Evolutionary conservation across 2,797 vertebrate genomes (phyloP), one percentile per base, ranked within the genome.

Genomic region (Chrosomus eos): DNA sequence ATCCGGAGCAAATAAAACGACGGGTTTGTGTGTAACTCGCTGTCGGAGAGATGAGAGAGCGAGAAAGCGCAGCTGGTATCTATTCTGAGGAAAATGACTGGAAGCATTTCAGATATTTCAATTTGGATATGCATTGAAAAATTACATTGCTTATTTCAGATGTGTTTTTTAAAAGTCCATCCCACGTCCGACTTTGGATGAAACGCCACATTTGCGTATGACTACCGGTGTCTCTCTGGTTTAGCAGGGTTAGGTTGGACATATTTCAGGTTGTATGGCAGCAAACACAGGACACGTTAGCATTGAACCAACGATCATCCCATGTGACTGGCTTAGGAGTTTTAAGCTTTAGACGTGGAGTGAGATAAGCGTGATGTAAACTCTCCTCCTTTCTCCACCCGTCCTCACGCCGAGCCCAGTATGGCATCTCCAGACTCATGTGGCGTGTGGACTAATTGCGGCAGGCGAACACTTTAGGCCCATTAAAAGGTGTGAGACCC

Each of bases 401-500:
- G 31, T 88, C 77, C 55, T 86, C 85, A 79, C 7, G 67, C 81
- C 36, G 83, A 66, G 87, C 89, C 66, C 82, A 26, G 74, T 72
- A 78, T 88, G 85, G 53, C 53, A 74, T 48, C 82, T 82, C 77
- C 83, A 85, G 76, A 76, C 73, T 90, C 91, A 45, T 18, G 77
- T 80, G 87, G 91, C 74, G 88, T 83, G 36, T 76, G 86, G 82
- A 88, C 88, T 92, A 92, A 91, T 92, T 91, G 89, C 86, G 70
- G 87, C 80, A 86, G 90, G 88, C 91, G 91, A 94, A 92, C 91
- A 91, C 90, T 92, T 84, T 91, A 91, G 90, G 88, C 89, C 94
- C 92, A 94, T 95, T 94, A 94, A 93, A 95, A 94, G 80, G 87
- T 93, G 92, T 85, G 90, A 94, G 91, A 91, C 91, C 89, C 92